These are phyloP conservation scores for Anneissia japonica DNA, from an alignment of 35 echinoderm and acorn worm species.

Conservation along the genomic window DNA sequence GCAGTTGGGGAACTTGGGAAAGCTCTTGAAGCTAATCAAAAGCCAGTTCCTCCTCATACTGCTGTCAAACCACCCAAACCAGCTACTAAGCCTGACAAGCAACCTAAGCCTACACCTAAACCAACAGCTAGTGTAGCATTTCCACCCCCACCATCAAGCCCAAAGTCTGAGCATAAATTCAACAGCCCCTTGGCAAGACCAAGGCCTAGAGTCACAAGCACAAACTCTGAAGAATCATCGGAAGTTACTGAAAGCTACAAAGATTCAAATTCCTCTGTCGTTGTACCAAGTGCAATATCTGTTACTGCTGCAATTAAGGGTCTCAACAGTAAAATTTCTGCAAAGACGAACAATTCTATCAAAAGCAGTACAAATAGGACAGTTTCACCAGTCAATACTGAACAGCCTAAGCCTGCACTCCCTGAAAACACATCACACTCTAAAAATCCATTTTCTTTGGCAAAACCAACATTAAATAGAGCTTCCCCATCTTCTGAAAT, in stretches of 20 bases:
- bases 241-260: neutral
- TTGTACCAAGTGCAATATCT: neutral
- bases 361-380: neutral
- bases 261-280: neutral
- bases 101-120: neutral
- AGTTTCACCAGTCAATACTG: neutral
- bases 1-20: neutral
- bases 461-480: neutral
- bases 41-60: neutral
- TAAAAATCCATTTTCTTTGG: neutral
- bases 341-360: neutral
- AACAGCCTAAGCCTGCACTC: neutral
- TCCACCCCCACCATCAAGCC: neutral
- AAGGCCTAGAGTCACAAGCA: neutral
- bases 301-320: neutral
- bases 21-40: neutral
- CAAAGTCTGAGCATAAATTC: neutral
- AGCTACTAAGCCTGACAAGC: neutral
- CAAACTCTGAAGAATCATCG: neutral
- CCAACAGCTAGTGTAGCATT: neutral
- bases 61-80: neutral
- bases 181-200: neutral
- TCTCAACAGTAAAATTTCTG: neutral
- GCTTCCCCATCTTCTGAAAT: too few relatives aligned
- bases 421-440: neutral